phyloP scores from a whole-genome alignment of 2,113 vertebrate species.

The Semnornis frantzii region DNA sequence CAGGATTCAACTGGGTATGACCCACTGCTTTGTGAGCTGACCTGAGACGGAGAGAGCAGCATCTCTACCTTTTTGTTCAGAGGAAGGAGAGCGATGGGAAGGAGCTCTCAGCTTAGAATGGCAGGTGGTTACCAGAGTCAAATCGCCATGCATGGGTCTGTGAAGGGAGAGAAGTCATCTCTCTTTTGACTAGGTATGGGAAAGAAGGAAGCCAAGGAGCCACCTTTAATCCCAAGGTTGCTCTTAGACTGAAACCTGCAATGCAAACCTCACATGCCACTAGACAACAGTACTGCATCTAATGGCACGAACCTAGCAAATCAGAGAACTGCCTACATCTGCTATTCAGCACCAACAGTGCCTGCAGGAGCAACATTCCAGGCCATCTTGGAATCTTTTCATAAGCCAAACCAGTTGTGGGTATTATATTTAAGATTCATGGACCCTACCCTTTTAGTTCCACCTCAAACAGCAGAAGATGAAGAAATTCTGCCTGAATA shows the following conservation, averaged over 20 bases:
- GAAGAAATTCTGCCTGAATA: background rate
- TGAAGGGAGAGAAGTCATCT: background rate
- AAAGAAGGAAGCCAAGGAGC: background rate
- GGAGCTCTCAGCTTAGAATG: background rate
- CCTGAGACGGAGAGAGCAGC: background rate
- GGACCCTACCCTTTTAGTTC: background rate
- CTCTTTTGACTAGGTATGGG: background rate
- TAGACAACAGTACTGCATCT: background rate
- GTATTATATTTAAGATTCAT: background rate
- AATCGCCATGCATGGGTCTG: fast-evolving
- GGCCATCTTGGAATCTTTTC: background rate
- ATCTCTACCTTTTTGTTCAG: background rate
- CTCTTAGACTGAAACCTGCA: background rate
- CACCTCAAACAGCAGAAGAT: background rate
- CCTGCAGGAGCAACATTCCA: background rate
- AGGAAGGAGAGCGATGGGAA: background rate
- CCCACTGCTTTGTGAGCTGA: background rate
- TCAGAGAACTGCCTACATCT: background rate
- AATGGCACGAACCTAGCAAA: background rate
- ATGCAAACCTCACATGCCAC: background rate
- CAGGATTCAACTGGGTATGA: background rate
- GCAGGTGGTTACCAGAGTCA: background rate
- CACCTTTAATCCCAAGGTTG: background rate
- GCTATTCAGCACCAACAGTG: background rate
- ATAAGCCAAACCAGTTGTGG: background rate